Percentiles rank a stretch among this genome's conserved stretches.
Conservation (phyloP, 53 echinoderm and acorn worm genomes). For the Echinometra lucunter region DNA sequence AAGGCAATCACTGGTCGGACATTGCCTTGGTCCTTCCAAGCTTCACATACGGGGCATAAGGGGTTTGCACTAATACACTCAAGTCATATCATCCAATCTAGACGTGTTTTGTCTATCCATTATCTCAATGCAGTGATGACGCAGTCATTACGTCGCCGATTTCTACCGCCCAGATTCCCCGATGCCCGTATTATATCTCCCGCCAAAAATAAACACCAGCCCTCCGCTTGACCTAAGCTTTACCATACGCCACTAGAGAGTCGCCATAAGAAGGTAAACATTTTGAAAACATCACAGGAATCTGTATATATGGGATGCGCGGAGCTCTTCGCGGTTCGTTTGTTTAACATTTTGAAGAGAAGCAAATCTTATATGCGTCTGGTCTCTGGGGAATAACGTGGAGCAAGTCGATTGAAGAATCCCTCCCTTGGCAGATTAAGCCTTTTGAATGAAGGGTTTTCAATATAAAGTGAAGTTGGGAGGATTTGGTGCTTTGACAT, state of each 20-base stretch:
- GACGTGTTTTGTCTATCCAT: neutral
- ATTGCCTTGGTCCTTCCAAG: neutral
- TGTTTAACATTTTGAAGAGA: slow-evolving; percentile 18
- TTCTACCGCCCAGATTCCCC: neutral
- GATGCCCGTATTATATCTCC: neutral
- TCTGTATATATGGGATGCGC: neutral
- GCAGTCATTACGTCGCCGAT: neutral
- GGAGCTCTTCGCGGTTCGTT: slow-evolving; percentile 11
- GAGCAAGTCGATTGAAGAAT: neutral
- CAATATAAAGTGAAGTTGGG: slow-evolving; percentile 3
- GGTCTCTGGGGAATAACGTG: slow-evolving; percentile 6
- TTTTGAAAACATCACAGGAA: slow-evolving; percentile 35
- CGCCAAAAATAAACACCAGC: neutral
- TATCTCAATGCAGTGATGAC: neutral
- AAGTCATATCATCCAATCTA: neutral
- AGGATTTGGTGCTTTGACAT: slow-evolving; percentile 7
- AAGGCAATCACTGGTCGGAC: neutral
- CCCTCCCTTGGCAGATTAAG: neutral
- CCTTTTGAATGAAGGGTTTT: slow-evolving; percentile 11
- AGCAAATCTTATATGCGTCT: slow-evolving; percentile 11
- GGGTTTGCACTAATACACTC: neutral
- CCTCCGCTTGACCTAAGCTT: neutral
- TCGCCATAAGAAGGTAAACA: neutral
- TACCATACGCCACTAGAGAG: neutral
- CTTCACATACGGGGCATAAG: neutral